Conservation (phyloP, 1,140 invertebrate species). For the Homalodisca vitripennis region DNA sequence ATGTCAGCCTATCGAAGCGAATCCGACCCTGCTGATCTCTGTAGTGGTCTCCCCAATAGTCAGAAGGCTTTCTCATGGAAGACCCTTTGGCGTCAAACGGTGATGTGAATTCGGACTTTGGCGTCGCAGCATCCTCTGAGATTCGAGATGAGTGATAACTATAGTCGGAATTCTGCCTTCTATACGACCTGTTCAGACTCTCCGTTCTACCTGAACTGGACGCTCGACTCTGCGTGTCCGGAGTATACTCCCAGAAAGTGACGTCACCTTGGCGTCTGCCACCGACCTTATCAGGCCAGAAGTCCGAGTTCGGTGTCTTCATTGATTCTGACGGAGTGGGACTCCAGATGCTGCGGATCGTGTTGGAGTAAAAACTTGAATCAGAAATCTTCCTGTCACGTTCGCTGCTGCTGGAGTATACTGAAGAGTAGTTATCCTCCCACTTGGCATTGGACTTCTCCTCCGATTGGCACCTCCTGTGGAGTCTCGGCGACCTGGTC, state of each 20-base stretch:
- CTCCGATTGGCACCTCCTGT: constrained; percentile 13
- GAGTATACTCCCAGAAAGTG: constrained; percentile 10
- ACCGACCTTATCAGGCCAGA: background rate
- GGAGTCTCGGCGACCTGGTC: background rate
- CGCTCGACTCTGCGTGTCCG: background rate
- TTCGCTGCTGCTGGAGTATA: background rate
- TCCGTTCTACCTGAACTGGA: background rate
- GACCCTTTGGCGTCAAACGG: background rate
- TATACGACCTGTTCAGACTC: background rate
- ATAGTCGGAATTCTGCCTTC: background rate
- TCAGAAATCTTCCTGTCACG: background rate
- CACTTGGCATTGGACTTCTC: background rate
- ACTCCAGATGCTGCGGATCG: constrained; percentile 4
- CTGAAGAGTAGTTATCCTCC: background rate
- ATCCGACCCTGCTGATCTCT: background rate
- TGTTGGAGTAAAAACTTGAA: background rate
- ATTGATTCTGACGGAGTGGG: background rate
- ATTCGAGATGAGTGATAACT: background rate
- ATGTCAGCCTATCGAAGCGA: background rate
- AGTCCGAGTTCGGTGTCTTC: background rate
- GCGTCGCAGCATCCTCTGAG: background rate
- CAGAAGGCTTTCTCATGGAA: constrained; percentile 14
- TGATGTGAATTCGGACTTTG: constrained; percentile 2
- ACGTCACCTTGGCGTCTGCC: background rate
- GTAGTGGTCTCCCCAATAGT: constrained; percentile 14